These are phyloP conservation scores for Muscicapa comitata DNA, from an alignment of 2,797 vertebrate genomes.

Conservation along the genomic window DNA sequence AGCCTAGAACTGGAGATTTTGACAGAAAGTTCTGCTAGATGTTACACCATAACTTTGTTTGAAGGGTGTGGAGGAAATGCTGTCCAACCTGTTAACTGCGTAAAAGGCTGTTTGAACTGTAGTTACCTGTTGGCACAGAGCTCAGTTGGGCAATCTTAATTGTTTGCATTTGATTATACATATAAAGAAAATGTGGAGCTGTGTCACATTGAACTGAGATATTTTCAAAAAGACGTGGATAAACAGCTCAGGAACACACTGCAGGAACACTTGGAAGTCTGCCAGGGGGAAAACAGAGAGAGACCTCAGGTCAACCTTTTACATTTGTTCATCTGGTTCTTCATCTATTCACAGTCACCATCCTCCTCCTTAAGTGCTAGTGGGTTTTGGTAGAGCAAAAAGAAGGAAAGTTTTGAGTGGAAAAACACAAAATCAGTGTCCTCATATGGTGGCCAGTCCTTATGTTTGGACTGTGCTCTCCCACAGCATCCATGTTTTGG, in stretches of 20 bases:
- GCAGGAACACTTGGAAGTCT: not conserved
- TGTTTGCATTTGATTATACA: slow-evolving; percentile 62
- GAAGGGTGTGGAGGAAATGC: slow-evolving; percentile 49
- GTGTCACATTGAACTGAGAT: slow-evolving; percentile 6
- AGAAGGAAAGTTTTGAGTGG: not conserved
- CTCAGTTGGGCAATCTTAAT: slow-evolving; percentile 49
- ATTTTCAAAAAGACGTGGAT: not conserved
- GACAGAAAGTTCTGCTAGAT: slow-evolving; percentile 17
- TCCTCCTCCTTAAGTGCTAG: not conserved
- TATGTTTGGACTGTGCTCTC: not conserved
- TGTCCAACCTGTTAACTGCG: slow-evolving; percentile 35
- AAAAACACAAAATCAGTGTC: not conserved
- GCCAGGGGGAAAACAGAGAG: not conserved
- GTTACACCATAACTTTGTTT: slow-evolving; percentile 36
- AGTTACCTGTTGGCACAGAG: slow-evolving; percentile 49
- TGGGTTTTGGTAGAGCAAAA: not conserved
- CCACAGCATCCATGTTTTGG: not conserved
- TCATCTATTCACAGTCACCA: not conserved
- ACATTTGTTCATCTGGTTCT: not conserved
- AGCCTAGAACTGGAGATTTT: not conserved
- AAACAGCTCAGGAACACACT: not conserved
- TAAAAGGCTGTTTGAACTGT: slow-evolving; percentile 56
- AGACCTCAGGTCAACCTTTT: not conserved
- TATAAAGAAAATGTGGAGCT: slow-evolving; percentile 37
- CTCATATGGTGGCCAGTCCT: not conserved